phyloP scores from a whole-genome alignment of 2,888 invertebrate genomes.

The Fragum fragum region DNA sequence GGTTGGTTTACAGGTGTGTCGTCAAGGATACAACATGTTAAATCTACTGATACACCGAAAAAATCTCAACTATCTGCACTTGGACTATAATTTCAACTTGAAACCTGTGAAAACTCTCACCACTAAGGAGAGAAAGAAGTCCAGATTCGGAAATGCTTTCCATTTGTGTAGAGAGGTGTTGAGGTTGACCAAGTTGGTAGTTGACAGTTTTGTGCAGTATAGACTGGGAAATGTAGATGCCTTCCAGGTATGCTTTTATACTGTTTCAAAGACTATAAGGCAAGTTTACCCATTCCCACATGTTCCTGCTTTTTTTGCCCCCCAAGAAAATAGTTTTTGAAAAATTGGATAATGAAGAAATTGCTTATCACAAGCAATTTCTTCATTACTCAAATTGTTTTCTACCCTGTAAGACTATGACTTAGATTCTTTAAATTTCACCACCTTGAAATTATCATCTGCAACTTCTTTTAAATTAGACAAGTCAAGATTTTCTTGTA shows the following conservation, averaged over 20 bases:
- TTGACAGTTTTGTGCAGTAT: constrained; percentile 99
- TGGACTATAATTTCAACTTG: constrained; percentile 99
- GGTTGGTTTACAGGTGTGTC: constrained; percentile 98
- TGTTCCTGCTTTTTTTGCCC: too few species aligned
- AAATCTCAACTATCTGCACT: constrained; percentile 99
- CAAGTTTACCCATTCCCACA: background rate
- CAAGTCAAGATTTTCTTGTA: too few species aligned
- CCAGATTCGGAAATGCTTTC: constrained; percentile 93
- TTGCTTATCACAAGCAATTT: too few species aligned
- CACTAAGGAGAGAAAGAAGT: constrained; percentile 99
- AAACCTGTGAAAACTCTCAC: constrained; percentile 99
- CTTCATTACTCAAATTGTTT: too few species aligned
- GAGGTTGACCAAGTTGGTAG: constrained; percentile 98
- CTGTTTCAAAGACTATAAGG: too few species aligned
- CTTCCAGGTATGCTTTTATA: constrained; percentile 90
- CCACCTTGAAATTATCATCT: too few species aligned
- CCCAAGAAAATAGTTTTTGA: background rate
- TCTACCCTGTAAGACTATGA: too few species aligned
- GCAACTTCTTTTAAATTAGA: too few species aligned
- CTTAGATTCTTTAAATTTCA: too few species aligned
- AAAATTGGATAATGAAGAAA: too few species aligned
- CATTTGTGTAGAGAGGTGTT: constrained; percentile 99
- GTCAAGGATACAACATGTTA: constrained; percentile 99
- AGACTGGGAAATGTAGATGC: constrained; percentile 99
- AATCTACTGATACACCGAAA: constrained; percentile 99